phyloP scores from a whole-genome alignment of 2,113 vertebrate species.

The Octodon degus region DNA sequence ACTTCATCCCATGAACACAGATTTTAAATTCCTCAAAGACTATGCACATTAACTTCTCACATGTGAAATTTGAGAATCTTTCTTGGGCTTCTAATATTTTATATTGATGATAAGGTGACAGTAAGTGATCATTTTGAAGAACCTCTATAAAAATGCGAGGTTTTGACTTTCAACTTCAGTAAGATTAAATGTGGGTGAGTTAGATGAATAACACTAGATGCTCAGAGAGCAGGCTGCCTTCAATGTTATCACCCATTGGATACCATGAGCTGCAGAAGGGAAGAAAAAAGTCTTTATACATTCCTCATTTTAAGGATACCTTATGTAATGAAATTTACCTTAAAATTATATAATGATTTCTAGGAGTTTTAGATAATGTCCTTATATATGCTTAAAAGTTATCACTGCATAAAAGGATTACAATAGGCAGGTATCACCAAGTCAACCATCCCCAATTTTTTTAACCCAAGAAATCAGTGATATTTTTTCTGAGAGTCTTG shows the following conservation, averaged over 20 bases:
- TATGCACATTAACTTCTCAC: not conserved
- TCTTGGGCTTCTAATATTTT: not conserved
- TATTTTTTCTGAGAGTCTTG: not conserved
- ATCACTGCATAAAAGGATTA: not conserved
- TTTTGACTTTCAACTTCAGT: not conserved
- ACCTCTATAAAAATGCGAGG: not conserved
- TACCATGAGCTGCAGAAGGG: not conserved
- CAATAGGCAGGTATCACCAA: not conserved
- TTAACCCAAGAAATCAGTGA: not conserved
- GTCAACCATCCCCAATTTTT: not conserved
- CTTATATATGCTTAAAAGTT: not conserved
- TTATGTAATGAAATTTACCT: constrained; percentile 11
- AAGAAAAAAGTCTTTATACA: constrained; percentile 6
- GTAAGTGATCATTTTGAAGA: not conserved
- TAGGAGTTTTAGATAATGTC: not conserved
- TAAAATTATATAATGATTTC: constrained; percentile 50
- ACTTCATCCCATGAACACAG: not conserved
- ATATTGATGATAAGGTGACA: not conserved
- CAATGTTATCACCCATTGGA: not conserved
- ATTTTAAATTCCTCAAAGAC: constrained; percentile 24
- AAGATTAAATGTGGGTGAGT: not conserved
- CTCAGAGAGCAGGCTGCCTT: not conserved
- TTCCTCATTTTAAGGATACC: constrained; percentile 20
- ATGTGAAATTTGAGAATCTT: not conserved
- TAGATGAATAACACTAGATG: not conserved